Percentiles rank a stretch among this genome's conserved stretches.
Evolutionary conservation across 2,888 invertebrate genomes (phyloP).

Genomic region (Dynastes tityus): DNA sequence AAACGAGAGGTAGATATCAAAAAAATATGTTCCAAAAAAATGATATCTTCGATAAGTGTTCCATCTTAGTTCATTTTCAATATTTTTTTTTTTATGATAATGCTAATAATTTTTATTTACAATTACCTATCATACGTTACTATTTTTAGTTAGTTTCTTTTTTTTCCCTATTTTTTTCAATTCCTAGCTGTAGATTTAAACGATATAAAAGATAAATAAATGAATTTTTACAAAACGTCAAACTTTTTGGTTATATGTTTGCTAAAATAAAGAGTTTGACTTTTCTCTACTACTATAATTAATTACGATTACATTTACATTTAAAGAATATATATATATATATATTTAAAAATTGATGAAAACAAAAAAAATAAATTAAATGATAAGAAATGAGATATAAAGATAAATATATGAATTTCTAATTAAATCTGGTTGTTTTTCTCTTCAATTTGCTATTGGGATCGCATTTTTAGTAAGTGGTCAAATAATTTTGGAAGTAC

Average conservation of each 20-base stretch:
- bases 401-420: slow-evolving; percentile 46
- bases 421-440: slow-evolving; percentile 25
- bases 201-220: no score
- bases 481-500: no score
- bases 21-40: slow-evolving; percentile 19
- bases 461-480: no score
- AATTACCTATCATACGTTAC: no score
- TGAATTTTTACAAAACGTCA: background rate
- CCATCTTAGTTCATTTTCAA: background rate
- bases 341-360: slow-evolving; percentile 10
- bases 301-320: slow-evolving; percentile 17
- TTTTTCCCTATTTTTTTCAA: no score
- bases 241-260: slow-evolving; percentile 10
- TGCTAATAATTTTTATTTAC: no score
- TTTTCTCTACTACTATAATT: background rate
- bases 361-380: slow-evolving; percentile 17
- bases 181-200: no score
- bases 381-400: slow-evolving; percentile 19
- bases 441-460: background rate
- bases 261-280: background rate
- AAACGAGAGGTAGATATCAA: background rate
- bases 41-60: slow-evolving; percentile 2
- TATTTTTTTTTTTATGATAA: background rate
- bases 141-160: no score
- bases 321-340: slow-evolving; percentile 1